phyloP scores from a whole-genome alignment of 2,113 vertebrate genomes.

The Sebastes fasciatus region DNA sequence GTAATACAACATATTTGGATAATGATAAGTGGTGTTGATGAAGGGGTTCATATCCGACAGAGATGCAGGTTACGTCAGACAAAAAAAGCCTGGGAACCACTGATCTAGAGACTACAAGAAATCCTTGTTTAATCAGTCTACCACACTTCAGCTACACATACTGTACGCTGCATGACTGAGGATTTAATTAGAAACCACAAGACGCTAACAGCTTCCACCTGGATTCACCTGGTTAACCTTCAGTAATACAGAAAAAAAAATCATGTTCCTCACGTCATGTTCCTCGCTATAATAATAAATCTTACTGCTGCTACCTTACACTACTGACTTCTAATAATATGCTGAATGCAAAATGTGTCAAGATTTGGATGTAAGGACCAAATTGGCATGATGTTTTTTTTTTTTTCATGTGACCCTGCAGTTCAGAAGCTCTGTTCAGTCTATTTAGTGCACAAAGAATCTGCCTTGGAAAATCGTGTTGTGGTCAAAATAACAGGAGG shows the following conservation, averaged over 20 bases:
- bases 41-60: background rate
- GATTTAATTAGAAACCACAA: conserved; percentile 11
- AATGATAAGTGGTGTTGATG: background rate
- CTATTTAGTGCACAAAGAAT: conserved; percentile 32
- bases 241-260: background rate
- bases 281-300: background rate
- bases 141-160: background rate
- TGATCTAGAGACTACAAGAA: background rate
- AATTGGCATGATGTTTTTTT: background rate
- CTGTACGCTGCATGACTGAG: background rate
- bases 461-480: background rate
- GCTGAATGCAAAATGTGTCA: background rate
- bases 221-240: conserved; percentile 11
- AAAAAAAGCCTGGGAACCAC: background rate
- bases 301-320: background rate
- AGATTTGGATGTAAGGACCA: background rate
- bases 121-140: background rate
- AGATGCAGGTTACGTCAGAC: background rate
- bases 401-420: background rate
- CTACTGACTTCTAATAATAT: background rate
- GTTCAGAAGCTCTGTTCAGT: conserved; percentile 26
- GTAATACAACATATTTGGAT: background rate
- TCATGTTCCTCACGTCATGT: background rate
- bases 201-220: background rate
- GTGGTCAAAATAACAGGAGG: conserved; percentile 11